Evolutionary conservation across 1,140 invertebrate species (phyloP), one percentile per base, ranked within the genome.

Genomic region (Mizuhopecten yessoensis): DNA sequence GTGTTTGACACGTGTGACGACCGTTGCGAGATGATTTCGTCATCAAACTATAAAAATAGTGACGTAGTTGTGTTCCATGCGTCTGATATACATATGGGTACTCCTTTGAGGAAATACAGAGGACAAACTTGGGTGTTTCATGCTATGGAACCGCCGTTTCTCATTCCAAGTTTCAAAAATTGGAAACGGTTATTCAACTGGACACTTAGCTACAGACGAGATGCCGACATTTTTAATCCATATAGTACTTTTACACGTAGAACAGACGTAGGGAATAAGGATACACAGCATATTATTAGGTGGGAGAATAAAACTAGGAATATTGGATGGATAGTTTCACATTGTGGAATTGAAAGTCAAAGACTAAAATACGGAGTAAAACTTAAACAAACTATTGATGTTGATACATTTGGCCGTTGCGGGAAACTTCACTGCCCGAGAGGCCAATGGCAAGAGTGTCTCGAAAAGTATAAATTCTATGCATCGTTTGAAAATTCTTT

Each of bases 141-240:
- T 29, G 57, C 9, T 29, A 29, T 75, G 57, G 57, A 75, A 29
- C 57, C 57, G 23, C 57, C 57, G 29, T 75, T 75, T 29, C 11
- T 75, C n/a, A 17, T 75, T n/a, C 57, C 57, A 29, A 0, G 11
- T n/a, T 75, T 75, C 29, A n/a, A 29, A 75, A 75, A 75, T 23
- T 75, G 57, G 57, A 75, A 75, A n/a, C 57, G 57, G n/a, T 75
- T 75, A 75, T 75, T 75, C n/a, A 75, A 75, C n/a, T 75, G 57
- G 57, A 75, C 57, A 5, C 23, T 75, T n/a, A 75, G 57, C 57
- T 75, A 75, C n/a, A 75, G 57, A 75, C 23, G 57, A n/a, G 57
- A 75, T 75, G 57, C 57, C 3, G 57, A 75, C 29, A 75, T 75
- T 29, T 75, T 75, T 75, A 29, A 29, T n/a, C 57, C 57, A 7